Evolutionary conservation across 2,888 invertebrate species (phyloP).

Genomic region (Andrena fulva): DNA sequence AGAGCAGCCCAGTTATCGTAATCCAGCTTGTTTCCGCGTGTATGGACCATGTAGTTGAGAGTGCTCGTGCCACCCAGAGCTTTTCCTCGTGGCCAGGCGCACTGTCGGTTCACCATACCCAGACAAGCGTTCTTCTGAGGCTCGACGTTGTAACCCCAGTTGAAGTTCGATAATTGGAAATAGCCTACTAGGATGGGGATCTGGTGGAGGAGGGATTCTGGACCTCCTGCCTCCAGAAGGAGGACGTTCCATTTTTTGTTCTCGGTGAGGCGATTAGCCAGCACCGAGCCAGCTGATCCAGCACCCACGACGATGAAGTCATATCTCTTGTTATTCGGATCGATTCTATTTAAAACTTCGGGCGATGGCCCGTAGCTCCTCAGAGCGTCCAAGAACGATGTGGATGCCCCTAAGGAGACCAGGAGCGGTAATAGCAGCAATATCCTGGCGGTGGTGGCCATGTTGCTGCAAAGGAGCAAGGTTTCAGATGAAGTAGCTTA

Average conservation of each 20-base stretch:
- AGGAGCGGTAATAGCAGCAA: background rate
- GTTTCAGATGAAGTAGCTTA: background rate
- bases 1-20: conserved; percentile 77
- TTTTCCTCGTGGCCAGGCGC: conserved; percentile 89
- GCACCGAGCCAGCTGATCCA: conserved; percentile 89
- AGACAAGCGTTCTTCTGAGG: conserved; percentile 88
- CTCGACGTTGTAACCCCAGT: conserved; percentile 90
- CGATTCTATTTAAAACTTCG: conserved; percentile 68
- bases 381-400: conserved; percentile 73
- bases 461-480: conserved; percentile 4
- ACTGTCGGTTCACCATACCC: conserved; percentile 90
- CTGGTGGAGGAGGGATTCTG: conserved; percentile 86
- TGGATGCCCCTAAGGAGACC: background rate
- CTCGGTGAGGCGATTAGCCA: conserved; percentile 90
- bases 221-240: conserved; percentile 88
- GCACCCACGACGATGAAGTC: conserved; percentile 90
- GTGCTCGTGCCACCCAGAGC: conserved; percentile 80
- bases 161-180: conserved; percentile 87
- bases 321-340: conserved; percentile 84
- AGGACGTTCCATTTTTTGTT: conserved; percentile 87
- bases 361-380: conserved; percentile 66
- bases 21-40: conserved; percentile 76
- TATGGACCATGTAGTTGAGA: conserved; percentile 82
- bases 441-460: background rate
- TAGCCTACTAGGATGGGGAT: conserved; percentile 87